Evolutionary conservation across 2,113 vertebrate genomes (phyloP), one percentile per base, ranked within the genome.

Genomic region (Myotis davidii): DNA sequence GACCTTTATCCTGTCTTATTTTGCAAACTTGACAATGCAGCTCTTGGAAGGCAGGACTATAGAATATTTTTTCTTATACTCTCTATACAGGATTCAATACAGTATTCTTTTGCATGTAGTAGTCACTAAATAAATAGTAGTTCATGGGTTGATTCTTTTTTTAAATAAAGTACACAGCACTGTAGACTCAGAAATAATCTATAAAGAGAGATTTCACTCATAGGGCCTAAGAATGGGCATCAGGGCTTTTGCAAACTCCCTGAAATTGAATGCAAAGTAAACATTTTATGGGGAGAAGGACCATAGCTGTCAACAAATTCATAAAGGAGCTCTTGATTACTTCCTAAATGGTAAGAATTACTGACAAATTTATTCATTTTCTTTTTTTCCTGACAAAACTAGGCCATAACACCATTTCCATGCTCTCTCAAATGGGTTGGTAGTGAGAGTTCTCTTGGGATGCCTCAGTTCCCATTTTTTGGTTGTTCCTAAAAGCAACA

Each of bases 281-380:
- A 29, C 7, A 23, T 54, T 79, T 95, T 76, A 37, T 83, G 56
- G 29, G 18, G 67, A 78, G 29, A 88, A 5, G 42, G 25, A 45
- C 9, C 29, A n/a, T 37, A 84, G 50, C n/a, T 54, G 29, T 72
- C 50, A 83, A 77, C 29, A 93, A 34, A 84, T 72, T 91, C 78
- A 82, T n/a, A 79, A 50, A 89, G 32, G 5, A 3, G 3, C 69
- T 93, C 85, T 93, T 95, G 69, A 45, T 65, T 94, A 6, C 52
- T 14, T 95, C 52, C 48, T 76, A 85, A 84, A 59, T 81, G 54
- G 86, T 78, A 56, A 85, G 64, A 97, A 87, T 95, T 76, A 72
- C 52, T 85, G 39, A 74, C 16, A 65, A 17, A 17, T 59, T 84
- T 74, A 85, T 59, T 91, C 29, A 78, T 76, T 84, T 81, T 29